These are phyloP conservation scores for Aphelenchoides besseyi DNA, from an alignment of 1,140 invertebrate species.

Conservation along the genomic window DNA sequence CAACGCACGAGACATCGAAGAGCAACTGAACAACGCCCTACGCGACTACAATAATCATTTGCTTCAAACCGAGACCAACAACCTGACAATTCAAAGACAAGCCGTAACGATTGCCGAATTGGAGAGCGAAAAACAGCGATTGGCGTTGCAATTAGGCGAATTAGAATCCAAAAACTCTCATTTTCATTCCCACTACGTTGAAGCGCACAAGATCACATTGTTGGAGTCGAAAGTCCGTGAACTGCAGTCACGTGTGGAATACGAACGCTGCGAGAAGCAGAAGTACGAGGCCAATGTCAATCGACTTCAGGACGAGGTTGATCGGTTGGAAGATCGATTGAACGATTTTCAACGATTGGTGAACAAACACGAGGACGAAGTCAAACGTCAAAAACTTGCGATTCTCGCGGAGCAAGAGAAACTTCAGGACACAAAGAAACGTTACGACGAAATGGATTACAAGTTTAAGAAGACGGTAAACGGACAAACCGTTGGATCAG, in stretches of 20 bases:
- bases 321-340: conserved; percentile 14
- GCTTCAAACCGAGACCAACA: conserved; percentile 6
- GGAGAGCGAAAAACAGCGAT: conserved; percentile 6
- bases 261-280: conserved; percentile 12
- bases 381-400: background rate
- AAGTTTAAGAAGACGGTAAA: conserved; percentile 13
- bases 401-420: conserved; percentile 9
- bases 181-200: conserved; percentile 13
- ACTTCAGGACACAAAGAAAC: background rate
- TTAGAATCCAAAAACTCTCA: background rate
- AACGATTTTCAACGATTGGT: conserved; percentile 5
- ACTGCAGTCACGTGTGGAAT: conserved; percentile 9
- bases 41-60: conserved; percentile 7
- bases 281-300: conserved; percentile 1
- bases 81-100: background rate
- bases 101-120: conserved; percentile 15
- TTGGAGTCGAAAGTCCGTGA: background rate
- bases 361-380: conserved; percentile 10
- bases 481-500: too few relatives aligned
- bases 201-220: conserved; percentile 14
- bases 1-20: background rate
- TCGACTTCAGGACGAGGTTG: conserved; percentile 12
- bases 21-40: conserved; percentile 11
- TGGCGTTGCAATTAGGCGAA: conserved; percentile 6
- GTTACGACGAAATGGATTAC: conserved; percentile 7